Evolutionary conservation across 1,140 invertebrate species (phyloP), one percentile per base, ranked within the genome.

Genomic region (Scaptomyza hsui): DNA sequence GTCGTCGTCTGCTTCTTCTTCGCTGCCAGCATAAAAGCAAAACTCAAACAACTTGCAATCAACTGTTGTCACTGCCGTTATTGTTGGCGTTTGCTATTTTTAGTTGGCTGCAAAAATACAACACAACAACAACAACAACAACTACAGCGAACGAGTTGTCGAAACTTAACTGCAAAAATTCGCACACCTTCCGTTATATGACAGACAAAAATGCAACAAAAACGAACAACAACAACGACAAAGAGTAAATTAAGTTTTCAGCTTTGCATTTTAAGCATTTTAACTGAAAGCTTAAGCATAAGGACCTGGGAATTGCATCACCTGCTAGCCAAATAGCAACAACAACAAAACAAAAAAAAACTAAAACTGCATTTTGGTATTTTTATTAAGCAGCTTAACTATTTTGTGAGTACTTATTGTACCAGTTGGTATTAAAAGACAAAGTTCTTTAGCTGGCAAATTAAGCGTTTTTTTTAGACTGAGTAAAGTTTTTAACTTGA

Each of bases 11-110:
- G n/a, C n/a, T n/a, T n/a, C n/a, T n/a, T n/a, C n/a, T 73, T 39
- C 44, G 45, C 21, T 57, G 51, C 55, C 35, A 51, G 19, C 45
- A 61, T 61, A 69, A 62, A 69, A 69, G 79, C 81, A 78, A 85
- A 76, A 69, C 72, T 37, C 72, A 86, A 85, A 77, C 81, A 80
- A 85, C 81, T 85, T 85, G 81, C 80, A 85, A 70, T 72, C 80
- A 74, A 67, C 62, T 32, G 63, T 53, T 78, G 77, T 67, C 61
- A 62, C 44, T 62, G 71, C 37, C 16, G 39, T 75, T 77, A 70
- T 39, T 64, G 67, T 39, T 48, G 67, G 63, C 47, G 60, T 57
- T 63, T 79, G 69, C 81, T 85, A 85, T 85, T 85, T 85, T 86
- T 85, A 85, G 81, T 71, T 60, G 44, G 62, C 52, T 73, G 73